Evolutionary conservation across 2,888 invertebrate species (phyloP), one percentile per base, ranked within the genome.

Genomic region (Rhodophaea formosa): DNA sequence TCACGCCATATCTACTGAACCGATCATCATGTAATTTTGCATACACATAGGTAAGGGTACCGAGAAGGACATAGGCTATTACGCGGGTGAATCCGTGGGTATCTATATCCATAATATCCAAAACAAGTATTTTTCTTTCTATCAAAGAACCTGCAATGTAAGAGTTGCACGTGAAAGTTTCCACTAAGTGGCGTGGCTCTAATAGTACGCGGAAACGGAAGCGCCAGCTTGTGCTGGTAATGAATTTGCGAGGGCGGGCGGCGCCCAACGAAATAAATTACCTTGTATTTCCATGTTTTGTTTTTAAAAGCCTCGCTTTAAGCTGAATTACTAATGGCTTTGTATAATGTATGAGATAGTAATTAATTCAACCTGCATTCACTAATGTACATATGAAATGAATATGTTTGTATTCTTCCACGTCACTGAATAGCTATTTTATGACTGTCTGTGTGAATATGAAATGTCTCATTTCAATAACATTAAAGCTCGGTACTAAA

Each of bases 181-280:
- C 42, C 39, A 14, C 23, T 7, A 10, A n/a, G 15, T 49, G 47
- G 8, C 23, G 23, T 55, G 55, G 59, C 56, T 57, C 60, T 63
- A 59, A 57, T 74, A 63, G 57, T 56, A 64, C 69, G 63, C 82
- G 89, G 88, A 88, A 88, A 81, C 89, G 88, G 89, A 89, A 90
- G 88, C 84, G 78, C 80, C 82, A 77, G 82, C 79, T 86, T 83
- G 80, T 84, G 79, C 77, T 78, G 71, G 86, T 90, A 90, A 90
- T 90, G 88, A 90, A 90, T 89, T 89, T 84, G 88, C 87, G 77
- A 70, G 80, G 86, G 88, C 80, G 83, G 85, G 79, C 80, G 85
- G 79, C 84, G 83, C 86, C 85, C 84, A 79, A 79, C 68, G 75
- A 79, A 85, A 86, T 84, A 84, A 83, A 88, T 88, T 82, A 74